These are phyloP conservation scores for Cherax quadricarinatus DNA, from an alignment of 1,140 invertebrate species.

Conservation along the genomic window DNA sequence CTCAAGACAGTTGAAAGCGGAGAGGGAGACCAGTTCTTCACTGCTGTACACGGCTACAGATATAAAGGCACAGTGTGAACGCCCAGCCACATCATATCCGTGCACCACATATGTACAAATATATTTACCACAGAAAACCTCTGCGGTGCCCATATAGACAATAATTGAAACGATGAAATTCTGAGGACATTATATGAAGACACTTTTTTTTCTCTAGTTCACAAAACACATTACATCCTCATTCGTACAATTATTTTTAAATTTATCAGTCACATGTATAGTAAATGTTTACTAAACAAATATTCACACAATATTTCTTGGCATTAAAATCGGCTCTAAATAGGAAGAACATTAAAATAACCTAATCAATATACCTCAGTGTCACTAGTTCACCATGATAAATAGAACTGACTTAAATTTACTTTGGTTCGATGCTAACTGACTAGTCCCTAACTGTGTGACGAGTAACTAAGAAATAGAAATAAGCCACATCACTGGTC, in stretches of 20 bases:
- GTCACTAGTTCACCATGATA: constrained; percentile 37
- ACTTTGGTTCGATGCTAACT: constrained; percentile 68
- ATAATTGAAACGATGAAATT: neutral
- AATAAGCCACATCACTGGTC: constrained; percentile 21
- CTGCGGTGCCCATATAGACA: neutral
- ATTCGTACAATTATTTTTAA: neutral
- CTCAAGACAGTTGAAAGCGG: neutral
- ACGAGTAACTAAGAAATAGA: constrained; percentile 54
- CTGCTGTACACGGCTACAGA: constrained; percentile 18
- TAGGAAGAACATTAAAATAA: constrained; percentile 30
- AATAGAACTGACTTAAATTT: constrained; percentile 65
- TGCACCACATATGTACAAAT: constrained; percentile 16
- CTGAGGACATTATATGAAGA: neutral
- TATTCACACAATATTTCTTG: neutral
- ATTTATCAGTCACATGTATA: neutral
- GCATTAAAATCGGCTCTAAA: constrained; percentile 12
- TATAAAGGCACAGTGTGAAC: constrained; percentile 66
- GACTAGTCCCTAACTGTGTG: constrained; percentile 64
- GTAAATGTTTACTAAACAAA: neutral
- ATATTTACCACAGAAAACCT: constrained; percentile 26
- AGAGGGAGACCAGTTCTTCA: neutral
- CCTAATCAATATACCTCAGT: constrained; percentile 21
- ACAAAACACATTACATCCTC: constrained; percentile 12
- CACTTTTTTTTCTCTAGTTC: neutral
- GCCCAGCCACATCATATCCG: constrained; percentile 45